phyloP scores from a whole-genome alignment of 2,113 vertebrate species.

The Albula goreensis region DNA sequence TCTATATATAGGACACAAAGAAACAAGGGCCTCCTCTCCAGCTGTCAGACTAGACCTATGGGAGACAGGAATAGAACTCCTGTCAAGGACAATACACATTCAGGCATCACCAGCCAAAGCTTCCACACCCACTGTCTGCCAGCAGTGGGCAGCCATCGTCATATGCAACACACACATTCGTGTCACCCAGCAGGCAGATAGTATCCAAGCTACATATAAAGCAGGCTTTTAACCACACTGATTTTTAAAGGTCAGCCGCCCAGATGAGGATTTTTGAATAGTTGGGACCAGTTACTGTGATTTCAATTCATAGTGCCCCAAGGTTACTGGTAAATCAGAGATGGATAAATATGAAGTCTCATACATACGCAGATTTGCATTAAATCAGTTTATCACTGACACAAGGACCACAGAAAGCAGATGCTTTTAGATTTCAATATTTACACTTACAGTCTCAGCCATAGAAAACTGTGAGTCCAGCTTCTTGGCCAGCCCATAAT shows the following conservation, averaged over 20 bases:
- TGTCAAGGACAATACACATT: slow-evolving; percentile 30
- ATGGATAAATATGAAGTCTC: not conserved
- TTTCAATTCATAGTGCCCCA: not conserved
- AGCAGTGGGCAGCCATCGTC: not conserved
- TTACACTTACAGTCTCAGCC: slow-evolving; percentile 89
- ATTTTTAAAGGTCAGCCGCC: not conserved
- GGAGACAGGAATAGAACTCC: slow-evolving; percentile 25
- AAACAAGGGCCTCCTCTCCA: slow-evolving; percentile 11
- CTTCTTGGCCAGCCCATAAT: slow-evolving; percentile 96
- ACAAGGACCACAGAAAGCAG: not conserved
- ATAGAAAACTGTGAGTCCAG: slow-evolving; percentile 92
- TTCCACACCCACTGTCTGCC: not conserved
- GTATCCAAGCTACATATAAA: slow-evolving; percentile 1
- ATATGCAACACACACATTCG: not conserved
- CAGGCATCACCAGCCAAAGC: not conserved
- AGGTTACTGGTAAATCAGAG: not conserved
- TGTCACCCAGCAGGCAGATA: not conserved
- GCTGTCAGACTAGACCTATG: slow-evolving; percentile 7
- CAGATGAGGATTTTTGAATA: not conserved
- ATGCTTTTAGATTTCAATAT: not conserved
- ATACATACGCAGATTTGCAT: not conserved
- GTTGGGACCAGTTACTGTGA: not conserved
- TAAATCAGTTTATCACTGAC: not conserved
- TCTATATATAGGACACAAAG: slow-evolving; percentile 12
- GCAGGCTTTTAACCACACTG: not conserved